These are phyloP conservation scores for Scaptomyza pallida DNA, from an alignment of 1,140 invertebrate genomes.

Conservation along the genomic window DNA sequence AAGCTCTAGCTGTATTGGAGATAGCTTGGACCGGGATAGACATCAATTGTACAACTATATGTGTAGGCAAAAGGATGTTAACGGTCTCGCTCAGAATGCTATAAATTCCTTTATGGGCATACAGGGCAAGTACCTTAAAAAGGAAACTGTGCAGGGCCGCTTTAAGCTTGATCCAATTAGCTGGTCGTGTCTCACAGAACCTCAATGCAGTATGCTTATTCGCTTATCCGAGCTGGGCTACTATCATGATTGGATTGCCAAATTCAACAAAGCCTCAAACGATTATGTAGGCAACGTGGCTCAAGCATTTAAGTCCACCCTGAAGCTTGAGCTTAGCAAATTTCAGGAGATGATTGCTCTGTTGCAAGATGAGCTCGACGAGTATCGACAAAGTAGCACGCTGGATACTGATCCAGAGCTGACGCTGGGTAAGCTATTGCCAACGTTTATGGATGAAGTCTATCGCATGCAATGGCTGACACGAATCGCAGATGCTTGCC, in stretches of 20 bases:
- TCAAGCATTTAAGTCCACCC: constrained; percentile 93
- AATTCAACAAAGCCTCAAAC: constrained; percentile 88
- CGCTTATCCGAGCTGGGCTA: constrained; percentile 92
- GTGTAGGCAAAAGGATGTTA: constrained; percentile 18
- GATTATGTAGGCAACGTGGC: constrained; percentile 89
- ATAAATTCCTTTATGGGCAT: constrained; percentile 93
- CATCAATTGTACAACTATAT: constrained; percentile 20
- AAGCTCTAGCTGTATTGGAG: not conserved
- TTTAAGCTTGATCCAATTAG: constrained; percentile 88
- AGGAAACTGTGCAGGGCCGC: constrained; percentile 87
- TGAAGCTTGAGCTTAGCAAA: constrained; percentile 92
- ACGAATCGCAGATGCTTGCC: constrained; percentile 91
- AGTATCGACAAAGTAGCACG: not conserved
- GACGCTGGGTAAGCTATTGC: constrained; percentile 90
- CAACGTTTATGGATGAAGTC: constrained; percentile 93
- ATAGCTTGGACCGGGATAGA: not conserved
- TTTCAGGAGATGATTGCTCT: constrained; percentile 95
- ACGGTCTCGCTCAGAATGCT: constrained; percentile 89
- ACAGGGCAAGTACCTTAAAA: constrained; percentile 90
- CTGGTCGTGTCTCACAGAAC: constrained; percentile 81
- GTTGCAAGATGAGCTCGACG: constrained; percentile 91
- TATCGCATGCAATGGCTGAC: constrained; percentile 92
- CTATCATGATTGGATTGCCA: constrained; percentile 92
- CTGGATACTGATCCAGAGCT: constrained; percentile 83
- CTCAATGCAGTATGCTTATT: constrained; percentile 86